Evolutionary conservation across 2,888 invertebrate species (phyloP), one percentile per base, ranked within the genome.

Genomic region (Pristionchus entomophagus): DNA sequence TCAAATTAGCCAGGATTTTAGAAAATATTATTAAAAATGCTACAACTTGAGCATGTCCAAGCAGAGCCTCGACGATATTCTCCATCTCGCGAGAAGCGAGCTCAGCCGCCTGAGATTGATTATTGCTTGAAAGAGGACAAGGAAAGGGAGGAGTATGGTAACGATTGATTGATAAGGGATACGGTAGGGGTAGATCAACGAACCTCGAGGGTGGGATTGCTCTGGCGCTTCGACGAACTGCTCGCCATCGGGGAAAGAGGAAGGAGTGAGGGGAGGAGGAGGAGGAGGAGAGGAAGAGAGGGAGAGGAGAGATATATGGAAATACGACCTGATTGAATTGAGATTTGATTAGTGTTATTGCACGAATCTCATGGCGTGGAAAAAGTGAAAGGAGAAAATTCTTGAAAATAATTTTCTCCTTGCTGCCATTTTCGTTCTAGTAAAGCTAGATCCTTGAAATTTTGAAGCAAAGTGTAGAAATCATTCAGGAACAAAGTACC

Each of bases 1-100:
- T 69, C 14, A 19, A 19, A 38, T 22, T 0, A 19, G 6, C 2
- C 35, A 12, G 6, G 17, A 2, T 1, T 22, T 22, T 17, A 19
- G 19, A 69, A 38, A 35, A 22, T 10, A 0, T 22, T 17, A 12
- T 14, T 17, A 22, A 0, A 51, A 51, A 22, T 17, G 10, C 2
- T 26, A 77, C 49, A 41, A 6, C n/a, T 8, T 26, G n/a, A 6
- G 77, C 77, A 17, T 77, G 45, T 35, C 77, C 77, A 8, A 77
- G 77, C 2, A 77, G 77, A 3, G 77, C 45, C n/a, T 77, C 77
- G 8, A 77, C 77, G 26, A 77, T 5, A 29, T 77, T 29, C 49
- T 77, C 77, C 26, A 77, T 49, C 41, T 77, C 45, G 45, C 45
- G 26, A n/a, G 77, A 29, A 0, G 77, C 77, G 26, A 77, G 77